phyloP scores from a whole-genome alignment of 1,140 invertebrate genomes.

The Fopius arisanus region DNA sequence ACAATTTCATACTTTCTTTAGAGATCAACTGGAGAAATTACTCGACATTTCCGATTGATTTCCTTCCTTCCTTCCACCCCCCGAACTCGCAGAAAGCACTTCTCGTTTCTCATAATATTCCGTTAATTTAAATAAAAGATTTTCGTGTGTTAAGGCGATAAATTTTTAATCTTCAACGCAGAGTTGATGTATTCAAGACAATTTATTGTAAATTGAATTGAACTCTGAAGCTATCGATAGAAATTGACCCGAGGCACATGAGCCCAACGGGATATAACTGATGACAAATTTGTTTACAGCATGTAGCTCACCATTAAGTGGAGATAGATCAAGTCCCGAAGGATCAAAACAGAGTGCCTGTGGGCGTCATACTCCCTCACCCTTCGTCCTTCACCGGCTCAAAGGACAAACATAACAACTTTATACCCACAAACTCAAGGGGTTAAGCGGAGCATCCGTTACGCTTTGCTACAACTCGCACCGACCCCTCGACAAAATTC shows the following conservation, averaged over 20 bases:
- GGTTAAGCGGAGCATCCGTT: conserved; percentile 61
- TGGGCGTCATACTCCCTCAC: not conserved
- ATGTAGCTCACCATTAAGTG: conserved; percentile 4
- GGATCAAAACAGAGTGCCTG: conserved; percentile 9
- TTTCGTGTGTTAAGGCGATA: too few species aligned
- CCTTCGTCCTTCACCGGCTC: conserved; percentile 42
- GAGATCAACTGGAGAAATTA: too few species aligned
- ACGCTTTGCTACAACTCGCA: conserved; percentile 46
- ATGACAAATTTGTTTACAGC: conserved; percentile 15
- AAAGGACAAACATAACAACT: conserved; percentile 66
- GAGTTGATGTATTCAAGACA: too few species aligned
- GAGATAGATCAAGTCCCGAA: conserved; percentile 14
- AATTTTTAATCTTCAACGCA: too few species aligned
- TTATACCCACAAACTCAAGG: conserved; percentile 63
- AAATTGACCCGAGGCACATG: not conserved
- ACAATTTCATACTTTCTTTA: too few species aligned
- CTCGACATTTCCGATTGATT: too few species aligned
- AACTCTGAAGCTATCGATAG: too few species aligned
- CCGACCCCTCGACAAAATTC: conserved; percentile 40
- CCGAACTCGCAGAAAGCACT: too few species aligned
- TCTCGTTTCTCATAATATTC: too few species aligned
- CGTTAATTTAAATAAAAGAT: too few species aligned
- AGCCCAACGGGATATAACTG: not conserved
- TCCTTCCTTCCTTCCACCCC: too few species aligned
- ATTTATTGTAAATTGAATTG: too few species aligned